A percentile compares a stretch with the other conserved stretches of the same genome.
Conservation (phyloP, 2,888 invertebrate species). For the Drosophila mulleri region DNA sequence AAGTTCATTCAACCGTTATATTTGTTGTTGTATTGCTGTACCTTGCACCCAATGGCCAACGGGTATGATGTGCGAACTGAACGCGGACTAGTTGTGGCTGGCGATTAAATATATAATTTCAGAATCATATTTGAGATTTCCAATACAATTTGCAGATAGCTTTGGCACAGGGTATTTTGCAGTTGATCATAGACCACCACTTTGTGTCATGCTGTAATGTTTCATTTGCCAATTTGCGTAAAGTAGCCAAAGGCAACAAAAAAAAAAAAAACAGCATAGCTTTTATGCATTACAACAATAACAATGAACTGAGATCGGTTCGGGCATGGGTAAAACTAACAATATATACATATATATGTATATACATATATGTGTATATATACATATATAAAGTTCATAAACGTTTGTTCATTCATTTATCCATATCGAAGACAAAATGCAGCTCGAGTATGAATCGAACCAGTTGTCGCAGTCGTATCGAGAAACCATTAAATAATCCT, state of each 20-base stretch:
- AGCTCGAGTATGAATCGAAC: not conserved
- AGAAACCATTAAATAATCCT: not conserved
- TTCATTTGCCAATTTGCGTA: slow-evolving; percentile 68
- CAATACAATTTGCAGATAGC: not conserved
- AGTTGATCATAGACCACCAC: not conserved
- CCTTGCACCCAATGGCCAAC: not conserved
- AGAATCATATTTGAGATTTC: not conserved
- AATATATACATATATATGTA: not conserved
- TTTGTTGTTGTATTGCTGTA: slow-evolving; percentile 10
- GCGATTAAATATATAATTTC: not conserved
- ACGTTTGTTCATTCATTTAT: not conserved
- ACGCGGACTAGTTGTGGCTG: too few species aligned
- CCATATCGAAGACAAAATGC: not conserved
- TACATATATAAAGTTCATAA: not conserved
- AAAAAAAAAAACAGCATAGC: slow-evolving; percentile 4
- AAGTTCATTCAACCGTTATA: slow-evolving; percentile 69
- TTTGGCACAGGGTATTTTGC: slow-evolving; percentile 2
- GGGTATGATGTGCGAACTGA: not conserved
- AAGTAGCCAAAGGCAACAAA: slow-evolving; percentile 26
- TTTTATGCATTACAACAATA: slow-evolving; percentile 31
- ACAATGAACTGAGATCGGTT: slow-evolving; percentile 10
- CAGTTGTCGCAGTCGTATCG: not conserved
- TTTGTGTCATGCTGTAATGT: slow-evolving; percentile 43
- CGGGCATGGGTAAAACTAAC: slow-evolving; percentile 6
- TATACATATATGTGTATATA: too few species aligned